These are phyloP conservation scores for Steromphala cineraria DNA, from an alignment of 2,888 invertebrate genomes.

Conservation along the genomic window DNA sequence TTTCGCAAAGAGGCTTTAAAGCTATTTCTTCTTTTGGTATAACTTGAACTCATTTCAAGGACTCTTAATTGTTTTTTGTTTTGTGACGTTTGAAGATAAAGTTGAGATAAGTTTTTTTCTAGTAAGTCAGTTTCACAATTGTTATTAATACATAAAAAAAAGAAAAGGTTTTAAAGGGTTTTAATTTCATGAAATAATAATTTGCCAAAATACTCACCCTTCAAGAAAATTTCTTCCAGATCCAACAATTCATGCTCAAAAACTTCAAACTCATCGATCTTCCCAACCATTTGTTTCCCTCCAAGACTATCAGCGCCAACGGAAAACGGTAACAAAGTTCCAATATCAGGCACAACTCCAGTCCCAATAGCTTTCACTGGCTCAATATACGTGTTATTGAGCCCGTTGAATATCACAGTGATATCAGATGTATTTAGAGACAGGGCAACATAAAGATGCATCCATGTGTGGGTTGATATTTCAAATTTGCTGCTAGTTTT, in stretches of 20 bases:
- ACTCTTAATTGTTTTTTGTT: too few relatives aligned
- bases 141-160: background rate
- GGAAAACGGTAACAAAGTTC: background rate
- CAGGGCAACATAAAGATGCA: constrained; percentile 16
- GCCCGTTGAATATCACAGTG: background rate
- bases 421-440: constrained; percentile 6
- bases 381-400: background rate
- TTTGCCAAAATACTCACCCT: background rate
- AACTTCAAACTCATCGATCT: constrained; percentile 9
- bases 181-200: background rate
- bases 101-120: too few relatives aligned
- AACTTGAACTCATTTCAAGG: too few relatives aligned
- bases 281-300: background rate
- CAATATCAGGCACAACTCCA: background rate
- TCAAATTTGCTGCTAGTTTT: background rate
- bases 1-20: too few relatives aligned
- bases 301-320: constrained; percentile 15
- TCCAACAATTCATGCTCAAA: background rate
- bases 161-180: background rate
- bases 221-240: background rate
- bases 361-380: background rate
- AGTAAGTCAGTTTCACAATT: too few relatives aligned
- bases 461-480: constrained; percentile 25
- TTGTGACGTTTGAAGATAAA: too few relatives aligned
- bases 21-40: too few relatives aligned